phyloP scores from a whole-genome alignment of 2,113 vertebrate genomes.

The mouse (Mus musculus) region GRCm39 chr11:55891001-55891500 shows the following conservation, averaged over 20 bases:
- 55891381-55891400: not conserved
- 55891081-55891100: not conserved
- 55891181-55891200: not conserved
- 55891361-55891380: not conserved
- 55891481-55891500: not conserved
- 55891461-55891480: not conserved
- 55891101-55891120: not conserved
- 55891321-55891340: not conserved
- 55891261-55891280: not conserved
- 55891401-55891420: conserved; percentile 1
- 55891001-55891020: not conserved
- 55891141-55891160: not conserved
- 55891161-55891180: not conserved
- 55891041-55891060: not conserved
- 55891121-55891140: not conserved
- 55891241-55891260: no score
- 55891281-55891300: not conserved
- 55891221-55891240: not conserved
- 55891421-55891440: not conserved
- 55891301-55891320: no score
- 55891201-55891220: not conserved
- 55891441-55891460: not conserved
- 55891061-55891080: not conserved
- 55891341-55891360: not conserved
- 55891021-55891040: conserved; percentile 1